Percentiles rank a stretch among this genome's conserved stretches.
phyloP scores from a whole-genome alignment of 2,888 invertebrate genomes.

The Deilephila porcellus region DNA sequence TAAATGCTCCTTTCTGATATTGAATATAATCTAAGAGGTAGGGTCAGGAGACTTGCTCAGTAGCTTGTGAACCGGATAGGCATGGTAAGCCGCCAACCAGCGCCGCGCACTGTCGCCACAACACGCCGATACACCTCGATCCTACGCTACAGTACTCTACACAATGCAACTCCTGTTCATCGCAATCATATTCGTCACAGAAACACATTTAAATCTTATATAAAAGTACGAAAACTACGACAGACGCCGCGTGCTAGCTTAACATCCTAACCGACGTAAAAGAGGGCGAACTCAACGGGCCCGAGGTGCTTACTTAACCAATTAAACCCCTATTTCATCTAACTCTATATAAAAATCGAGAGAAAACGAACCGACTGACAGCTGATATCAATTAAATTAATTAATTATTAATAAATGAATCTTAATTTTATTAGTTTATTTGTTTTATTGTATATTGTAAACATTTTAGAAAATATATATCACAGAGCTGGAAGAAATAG shows the following conservation, averaged over 20 bases:
- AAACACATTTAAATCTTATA: neutral
- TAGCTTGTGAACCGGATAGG: conserved; percentile 25
- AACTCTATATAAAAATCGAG: conserved; percentile 44
- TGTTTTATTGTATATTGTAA: conserved; percentile 18
- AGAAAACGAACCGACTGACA: conserved; percentile 32
- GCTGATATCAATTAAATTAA: neutral
- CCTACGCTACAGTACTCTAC: too few relatives aligned
- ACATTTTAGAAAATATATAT: conserved; percentile 32
- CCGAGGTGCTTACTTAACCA: conserved; percentile 17
- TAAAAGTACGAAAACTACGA: neutral
- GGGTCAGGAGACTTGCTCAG: conserved; percentile 48
- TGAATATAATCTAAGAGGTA: conserved; percentile 62
- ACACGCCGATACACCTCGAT: too few relatives aligned
- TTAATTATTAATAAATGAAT: neutral
- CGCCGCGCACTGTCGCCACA: neutral
- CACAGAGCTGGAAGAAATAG: conserved; percentile 36
- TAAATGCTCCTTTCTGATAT: conserved; percentile 71
- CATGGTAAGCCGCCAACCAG: conserved; percentile 20
- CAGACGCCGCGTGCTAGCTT: neutral
- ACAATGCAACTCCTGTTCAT: neutral
- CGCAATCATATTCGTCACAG: neutral
- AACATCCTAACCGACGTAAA: conserved; percentile 5
- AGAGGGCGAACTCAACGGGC: neutral
- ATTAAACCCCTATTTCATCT: conserved; percentile 47
- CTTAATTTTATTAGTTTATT: neutral